Evolutionary conservation across 2,888 invertebrate species (phyloP).

Genomic region (Autographa pulchrina): DNA sequence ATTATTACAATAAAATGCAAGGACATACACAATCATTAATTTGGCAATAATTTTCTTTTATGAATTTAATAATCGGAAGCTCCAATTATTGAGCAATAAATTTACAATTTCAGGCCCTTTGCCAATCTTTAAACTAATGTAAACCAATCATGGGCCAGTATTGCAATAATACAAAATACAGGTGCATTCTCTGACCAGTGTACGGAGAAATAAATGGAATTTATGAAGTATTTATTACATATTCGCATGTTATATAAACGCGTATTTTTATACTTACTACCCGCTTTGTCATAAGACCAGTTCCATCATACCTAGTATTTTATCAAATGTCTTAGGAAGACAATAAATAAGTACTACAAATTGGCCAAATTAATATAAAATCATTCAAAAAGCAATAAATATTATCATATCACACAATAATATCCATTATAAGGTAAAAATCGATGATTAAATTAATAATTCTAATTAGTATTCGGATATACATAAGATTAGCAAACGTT

Average conservation of each 20-base stretch:
- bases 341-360: conserved; percentile 60
- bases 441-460: conserved; percentile 61
- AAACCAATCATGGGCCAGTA: conserved; percentile 2
- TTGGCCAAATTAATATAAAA: conserved; percentile 53
- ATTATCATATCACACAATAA: conserved; percentile 75
- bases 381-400: conserved; percentile 68
- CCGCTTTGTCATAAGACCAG: conserved; percentile 34
- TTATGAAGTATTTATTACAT: conserved; percentile 7
- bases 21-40: conserved; percentile 60
- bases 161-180: conserved; percentile 4
- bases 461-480: conserved; percentile 65
- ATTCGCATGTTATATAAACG: conserved; percentile 16
- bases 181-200: conserved; percentile 13
- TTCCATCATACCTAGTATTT: conserved; percentile 29
- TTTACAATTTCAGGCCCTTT: conserved; percentile 50
- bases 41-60: conserved; percentile 55
- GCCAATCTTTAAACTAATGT: conserved; percentile 25
- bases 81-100: conserved; percentile 81
- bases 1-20: conserved; percentile 51
- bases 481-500: conserved; percentile 72
- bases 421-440: conserved; percentile 60
- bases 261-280: conserved; percentile 22
- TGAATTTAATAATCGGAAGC: conserved; percentile 72
- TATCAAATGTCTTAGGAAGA: conserved; percentile 57
- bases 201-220: conserved; percentile 18